Evolutionary conservation across 2,113 vertebrate species (phyloP).

Genomic region (Hepsetus odoe): DNA sequence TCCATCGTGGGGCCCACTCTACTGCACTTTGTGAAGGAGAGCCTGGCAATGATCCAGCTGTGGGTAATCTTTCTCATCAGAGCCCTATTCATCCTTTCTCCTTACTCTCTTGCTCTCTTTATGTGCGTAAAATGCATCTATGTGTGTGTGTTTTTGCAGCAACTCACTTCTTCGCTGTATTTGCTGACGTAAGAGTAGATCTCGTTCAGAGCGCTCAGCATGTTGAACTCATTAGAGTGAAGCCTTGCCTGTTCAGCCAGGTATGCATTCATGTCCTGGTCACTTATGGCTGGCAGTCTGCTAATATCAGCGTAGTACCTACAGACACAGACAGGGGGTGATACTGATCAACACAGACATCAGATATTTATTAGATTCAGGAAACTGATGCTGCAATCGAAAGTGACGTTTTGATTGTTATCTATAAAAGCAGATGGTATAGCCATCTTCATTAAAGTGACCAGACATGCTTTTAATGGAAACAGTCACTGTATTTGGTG

Average conservation of each 20-base stretch:
- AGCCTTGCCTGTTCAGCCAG: conserved; percentile 96
- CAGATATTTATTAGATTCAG: not conserved
- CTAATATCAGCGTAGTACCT: conserved; percentile 98
- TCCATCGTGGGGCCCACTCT: conserved; percentile 62
- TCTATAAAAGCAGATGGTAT: too few species aligned
- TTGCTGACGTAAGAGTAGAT: conserved; percentile 99
- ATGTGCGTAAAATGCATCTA: not conserved
- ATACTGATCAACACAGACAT: conserved; percentile 17
- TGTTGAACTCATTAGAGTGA: conserved; percentile 93
- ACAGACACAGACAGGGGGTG: conserved; percentile 51
- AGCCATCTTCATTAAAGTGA: too few species aligned
- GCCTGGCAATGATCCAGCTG: conserved; percentile 41
- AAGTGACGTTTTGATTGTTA: too few species aligned
- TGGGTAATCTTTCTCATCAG: conserved; percentile 51
- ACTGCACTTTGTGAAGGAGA: conserved; percentile 36
- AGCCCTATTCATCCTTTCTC: conserved; percentile 41
- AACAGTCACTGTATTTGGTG: too few species aligned
- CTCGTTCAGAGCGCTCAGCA: conserved; percentile 95
- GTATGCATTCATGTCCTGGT: conserved; percentile 99
- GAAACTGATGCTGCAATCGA: not conserved
- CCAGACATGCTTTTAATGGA: too few species aligned
- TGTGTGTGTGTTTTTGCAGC: not conserved
- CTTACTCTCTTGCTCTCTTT: conserved; percentile 44
- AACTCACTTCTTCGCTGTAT: conserved; percentile 93
- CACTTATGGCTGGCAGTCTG: conserved; percentile 94